Evolutionary conservation across 1,140 invertebrate species (phyloP).

Genomic region (Microplitis mediator): DNA sequence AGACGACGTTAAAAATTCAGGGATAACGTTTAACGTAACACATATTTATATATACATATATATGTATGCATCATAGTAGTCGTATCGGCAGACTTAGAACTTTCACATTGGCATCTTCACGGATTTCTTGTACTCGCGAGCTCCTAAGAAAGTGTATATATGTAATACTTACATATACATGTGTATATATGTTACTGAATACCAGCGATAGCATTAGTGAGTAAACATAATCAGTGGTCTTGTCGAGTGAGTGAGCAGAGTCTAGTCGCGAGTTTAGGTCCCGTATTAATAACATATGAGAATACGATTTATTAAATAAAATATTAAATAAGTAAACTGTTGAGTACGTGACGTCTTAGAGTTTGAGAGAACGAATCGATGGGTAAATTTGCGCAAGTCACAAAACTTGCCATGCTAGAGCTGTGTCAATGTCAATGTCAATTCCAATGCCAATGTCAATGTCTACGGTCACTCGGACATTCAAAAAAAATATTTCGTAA

Average conservation of each 20-base stretch:
- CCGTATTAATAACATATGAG: neutral
- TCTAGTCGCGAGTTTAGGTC: neutral
- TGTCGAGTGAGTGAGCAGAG: neutral
- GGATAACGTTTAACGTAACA: constrained; percentile 24
- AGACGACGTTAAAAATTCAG: neutral
- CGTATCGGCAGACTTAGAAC: constrained; percentile 31
- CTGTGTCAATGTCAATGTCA: constrained; percentile 39
- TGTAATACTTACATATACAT: constrained; percentile 50
- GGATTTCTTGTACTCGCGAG: constrained; percentile 7
- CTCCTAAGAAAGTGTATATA: constrained; percentile 49
- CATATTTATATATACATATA: neutral
- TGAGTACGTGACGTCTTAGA: neutral
- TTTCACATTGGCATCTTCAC: constrained; percentile 43
- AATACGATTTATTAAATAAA: neutral
- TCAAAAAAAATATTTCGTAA: constrained; percentile 11
- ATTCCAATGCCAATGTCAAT: constrained; percentile 38
- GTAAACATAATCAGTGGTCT: constrained; percentile 41
- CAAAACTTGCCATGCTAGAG: constrained; percentile 8
- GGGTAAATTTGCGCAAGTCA: neutral
- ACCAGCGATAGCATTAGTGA: constrained; percentile 21
- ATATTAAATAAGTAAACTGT: neutral
- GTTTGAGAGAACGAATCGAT: constrained; percentile 9
- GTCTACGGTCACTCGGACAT: neutral
- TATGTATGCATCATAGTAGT: too few species aligned
- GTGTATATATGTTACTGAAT: too few species aligned